A percentile compares a stretch with the other conserved stretches of the same genome.
Conservation (phyloP, 2,888 invertebrate species). For the Drosophila meridiana region DNA sequence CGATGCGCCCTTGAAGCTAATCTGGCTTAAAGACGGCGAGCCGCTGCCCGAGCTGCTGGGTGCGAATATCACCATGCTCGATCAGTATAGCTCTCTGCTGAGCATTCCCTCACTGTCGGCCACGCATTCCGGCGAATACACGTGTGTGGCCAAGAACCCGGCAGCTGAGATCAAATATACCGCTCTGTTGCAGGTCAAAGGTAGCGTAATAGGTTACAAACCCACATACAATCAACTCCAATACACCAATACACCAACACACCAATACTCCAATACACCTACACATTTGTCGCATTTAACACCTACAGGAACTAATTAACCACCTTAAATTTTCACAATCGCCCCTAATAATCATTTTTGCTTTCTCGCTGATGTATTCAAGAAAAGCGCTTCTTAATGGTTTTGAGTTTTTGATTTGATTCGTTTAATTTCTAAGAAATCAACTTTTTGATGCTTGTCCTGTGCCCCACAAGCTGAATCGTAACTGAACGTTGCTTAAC, state of each 20-base stretch:
- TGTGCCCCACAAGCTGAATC: conserved; percentile 40
- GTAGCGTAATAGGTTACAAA: conserved; percentile 86
- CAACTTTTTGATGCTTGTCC: conserved; percentile 52
- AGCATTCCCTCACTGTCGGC: conserved; percentile 91
- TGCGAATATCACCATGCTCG: conserved; percentile 90
- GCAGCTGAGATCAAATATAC: conserved; percentile 92
- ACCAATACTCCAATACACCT: conserved; percentile 5
- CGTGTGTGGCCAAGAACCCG: conserved; percentile 92
- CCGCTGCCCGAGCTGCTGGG: conserved; percentile 88
- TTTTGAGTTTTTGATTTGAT: conserved; percentile 65
- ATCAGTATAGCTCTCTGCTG: conserved; percentile 91
- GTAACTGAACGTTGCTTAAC: conserved; percentile 71
- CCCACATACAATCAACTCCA: conserved; percentile 26
- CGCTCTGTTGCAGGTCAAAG: conserved; percentile 92
- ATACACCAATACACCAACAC: conserved; percentile 9
- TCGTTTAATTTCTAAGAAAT: conserved; percentile 51
- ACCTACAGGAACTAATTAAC: conserved; percentile 37
- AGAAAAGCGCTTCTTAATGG: conserved; percentile 79
- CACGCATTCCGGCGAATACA: conserved; percentile 91
- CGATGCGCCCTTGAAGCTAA: conserved; percentile 91
- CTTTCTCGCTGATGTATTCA: conserved; percentile 73
- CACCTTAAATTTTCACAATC: conserved; percentile 63
- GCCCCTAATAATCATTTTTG: conserved; percentile 62
- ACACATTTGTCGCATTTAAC: conserved; percentile 13
- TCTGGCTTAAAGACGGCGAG: conserved; percentile 93